Base-by-base conservation (phyloP, 2,113 vertebrate genomes). In the Sprattus sprattus region DNA sequence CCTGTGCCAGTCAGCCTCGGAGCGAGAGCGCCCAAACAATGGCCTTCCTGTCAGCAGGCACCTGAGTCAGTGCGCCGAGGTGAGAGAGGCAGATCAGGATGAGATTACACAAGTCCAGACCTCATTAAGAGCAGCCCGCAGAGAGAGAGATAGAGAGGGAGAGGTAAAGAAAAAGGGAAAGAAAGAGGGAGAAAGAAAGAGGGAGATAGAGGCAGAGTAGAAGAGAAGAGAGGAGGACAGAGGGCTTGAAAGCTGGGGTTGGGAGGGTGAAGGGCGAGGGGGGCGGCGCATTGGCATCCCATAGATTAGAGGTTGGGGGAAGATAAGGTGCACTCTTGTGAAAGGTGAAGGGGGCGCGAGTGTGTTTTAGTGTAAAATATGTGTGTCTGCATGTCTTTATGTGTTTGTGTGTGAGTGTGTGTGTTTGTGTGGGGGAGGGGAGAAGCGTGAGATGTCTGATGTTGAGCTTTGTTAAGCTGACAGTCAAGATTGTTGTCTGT, bases 31-130 rank as follows among this genome's bases (percentile, higher is more conserved):
- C 39, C n/a, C 71, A 82, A 88, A 86, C 84, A 86, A 86, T 84
- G 82, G 44, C 71, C 71, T 83, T 85, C 87, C 87, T 88, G 84
- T 88, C 83, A 88, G 84, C 82, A 86, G 81, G 81, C 84, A 83
- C 87, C 87, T 81, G 75, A 88, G 71, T 86, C 84, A 83, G 87
- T 82, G 52, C 84, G 85, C 49, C 11, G 81, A 88, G 84, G 87
- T 85, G 87, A 85, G 84, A 85, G 87, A 83, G 50, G 45, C 67
- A 32, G 84, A 32, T 83, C 64, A 18, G 71, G 84, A 83, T 88
- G 87, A 88, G 87, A 88, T 88, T 88, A 88, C 81, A 88, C 81
- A 45, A 83, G 87, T 83, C 81, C 54, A 60, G 81, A 81, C 83
- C 22, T 87, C 81, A 67, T 45, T 60, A 52, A 82, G 82, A 25